Evolutionary conservation across 2,888 invertebrate species (phyloP), one percentile per base, ranked within the genome.

Genomic region (Amphimallon solstitiale): DNA sequence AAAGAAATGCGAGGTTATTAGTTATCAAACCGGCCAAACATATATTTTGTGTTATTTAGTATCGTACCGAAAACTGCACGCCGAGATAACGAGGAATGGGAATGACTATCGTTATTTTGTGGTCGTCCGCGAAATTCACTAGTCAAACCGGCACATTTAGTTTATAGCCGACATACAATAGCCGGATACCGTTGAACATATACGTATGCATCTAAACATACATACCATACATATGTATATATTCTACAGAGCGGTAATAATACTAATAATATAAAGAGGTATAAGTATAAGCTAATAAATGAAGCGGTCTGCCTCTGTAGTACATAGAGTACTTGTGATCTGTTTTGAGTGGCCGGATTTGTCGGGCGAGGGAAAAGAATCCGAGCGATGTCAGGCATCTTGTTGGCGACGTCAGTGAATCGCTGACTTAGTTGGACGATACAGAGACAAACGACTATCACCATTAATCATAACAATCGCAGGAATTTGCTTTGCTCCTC

Each of bases 1-100:
- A 72, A 29, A 29, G 29, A 29, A 73, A 73, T 72, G 72, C 67
- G 62, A 65, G 71, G 72, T 74, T 74, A 74, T 74, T 73, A 71
- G 29, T 59, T 45, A 56, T 46, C 45, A 14, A 9, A 21, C 46
- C 46, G 49, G 45, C 34, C 48, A 17, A 12, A 48, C 38, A 56
- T 35, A 34, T 19, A 46, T 61, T 34, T 46, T 9, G 17, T 19
- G 15, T 19, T 17, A 17, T 12, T 43, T 17, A 14, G 7, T 2
- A 7, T 43, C 43, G 43, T 29, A 29, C 51, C 59, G 29, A 60
- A n/a, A 67, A 62, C 64, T 70, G 48, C 70, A 69, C 66, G 60
- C 15, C 19, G 35, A 37, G 61, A 62, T 62, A 62, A 62, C 60
- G 34, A 60, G 9, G 34, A 34, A 56, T 34, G 40, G 34, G 52